Evolutionary conservation across 2,797 vertebrate genomes (phyloP), one percentile per base, ranked within the genome.

Genomic region (Alosa sapidissima): DNA sequence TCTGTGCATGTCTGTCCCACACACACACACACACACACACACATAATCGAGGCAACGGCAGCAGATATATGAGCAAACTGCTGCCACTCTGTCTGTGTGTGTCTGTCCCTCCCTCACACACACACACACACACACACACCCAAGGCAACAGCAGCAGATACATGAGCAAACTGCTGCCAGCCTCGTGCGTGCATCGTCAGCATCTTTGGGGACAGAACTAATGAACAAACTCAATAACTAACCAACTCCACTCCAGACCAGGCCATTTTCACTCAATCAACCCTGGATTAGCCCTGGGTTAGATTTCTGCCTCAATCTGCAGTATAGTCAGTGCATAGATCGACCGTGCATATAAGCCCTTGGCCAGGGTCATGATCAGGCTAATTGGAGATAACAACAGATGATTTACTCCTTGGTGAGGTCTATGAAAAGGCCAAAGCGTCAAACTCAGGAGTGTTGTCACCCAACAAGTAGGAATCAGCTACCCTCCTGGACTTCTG

Each of bases 261-360:
- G 10, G n/a, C 83, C 51, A 72, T 47, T 78, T 58, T 54, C 75
- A 85, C 68, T 86, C 85, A 82, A 88, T 6, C 78, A 62, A 87
- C 81, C 84, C 83, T 83, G 87, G 83, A 87, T 87, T 87, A 88
- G 86, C 87, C 87, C 85, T 84, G 83, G 84, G 86, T 81, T 83
- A 83, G 65, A 81, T 47, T 65, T 78, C 81, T 84, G 52, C 82
- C 68, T 75, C 88, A 87, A 89, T 84, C 81, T 84, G 82, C 48
- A 52, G 81, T 36, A 41, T 58, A 78, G 36, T 81, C 62, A 81
- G 83, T 58, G 58, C 84, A 85, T 84, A 65, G 82, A 88, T 87
- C 60, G 58, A 54, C 60, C 48, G 84, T 58, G 58, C 81, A 54
- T 82, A 58, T 52, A 81, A 88, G 87, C 84, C 86, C 86, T 87